Conservation (phyloP, 2,113 vertebrate species). For the Leuciscus idus region DNA sequence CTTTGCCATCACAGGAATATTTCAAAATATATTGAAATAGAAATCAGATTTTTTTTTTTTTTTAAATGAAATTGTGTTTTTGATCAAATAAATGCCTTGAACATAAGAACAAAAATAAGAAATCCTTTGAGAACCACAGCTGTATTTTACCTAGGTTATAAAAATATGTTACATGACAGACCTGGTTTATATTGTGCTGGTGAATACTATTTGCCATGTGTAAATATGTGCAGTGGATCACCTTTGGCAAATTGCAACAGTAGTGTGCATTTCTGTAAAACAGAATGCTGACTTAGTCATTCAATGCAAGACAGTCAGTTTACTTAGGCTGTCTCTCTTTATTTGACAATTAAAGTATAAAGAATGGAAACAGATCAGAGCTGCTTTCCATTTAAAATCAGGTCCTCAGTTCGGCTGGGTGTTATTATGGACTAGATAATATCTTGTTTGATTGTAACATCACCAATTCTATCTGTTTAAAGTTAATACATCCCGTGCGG, state of each 20-base stretch:
- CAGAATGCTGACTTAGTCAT: not conserved
- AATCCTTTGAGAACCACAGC: not conserved
- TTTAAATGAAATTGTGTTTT: not conserved
- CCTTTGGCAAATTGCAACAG: not conserved
- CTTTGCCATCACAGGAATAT: not conserved
- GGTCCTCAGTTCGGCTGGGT: not conserved
- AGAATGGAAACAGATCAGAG: conserved; percentile 6
- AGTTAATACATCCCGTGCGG: conserved; percentile 4
- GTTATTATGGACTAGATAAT: conserved; percentile 32
- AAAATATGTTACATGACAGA: not conserved
- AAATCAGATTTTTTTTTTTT: no score
- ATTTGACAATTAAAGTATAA: not conserved
- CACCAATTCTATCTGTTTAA: conserved; percentile 17
- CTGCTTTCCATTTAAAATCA: conserved; percentile 19
- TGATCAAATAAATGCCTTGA: not conserved
- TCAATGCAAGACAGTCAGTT: not conserved
- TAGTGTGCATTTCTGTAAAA: not conserved
- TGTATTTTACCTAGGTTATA: not conserved
- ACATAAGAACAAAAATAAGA: no score
- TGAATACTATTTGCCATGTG: not conserved
- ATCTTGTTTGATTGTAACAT: conserved; percentile 24
- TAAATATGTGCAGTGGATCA: conserved; percentile 5
- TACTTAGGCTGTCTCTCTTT: not conserved
- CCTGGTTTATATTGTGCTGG: no score
- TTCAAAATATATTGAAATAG: not conserved